These are phyloP conservation scores for Leptinotarsa juncta DNA, from an alignment of 2,888 invertebrate genomes.

Conservation along the genomic window DNA sequence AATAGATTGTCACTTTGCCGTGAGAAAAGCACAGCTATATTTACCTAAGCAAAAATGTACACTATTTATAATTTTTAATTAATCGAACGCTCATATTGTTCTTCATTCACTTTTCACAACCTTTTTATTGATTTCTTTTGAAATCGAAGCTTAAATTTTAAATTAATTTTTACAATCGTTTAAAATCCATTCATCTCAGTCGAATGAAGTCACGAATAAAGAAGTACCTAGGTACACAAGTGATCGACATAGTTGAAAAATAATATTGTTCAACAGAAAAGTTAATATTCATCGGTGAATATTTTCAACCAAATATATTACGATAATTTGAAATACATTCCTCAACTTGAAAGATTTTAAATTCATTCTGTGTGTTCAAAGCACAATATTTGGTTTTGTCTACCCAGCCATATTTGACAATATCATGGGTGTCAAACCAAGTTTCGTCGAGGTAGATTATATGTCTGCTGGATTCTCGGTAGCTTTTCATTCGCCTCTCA, in stretches of 20 bases:
- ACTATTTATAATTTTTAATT: constrained; percentile 48
- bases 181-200: background rate
- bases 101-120: constrained; percentile 60
- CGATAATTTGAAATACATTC: no score
- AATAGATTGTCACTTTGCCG: constrained; percentile 52
- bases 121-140: constrained; percentile 61
- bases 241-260: background rate
- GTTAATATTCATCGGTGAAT: no score
- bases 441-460: no score
- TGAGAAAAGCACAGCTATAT: constrained; percentile 55
- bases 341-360: no score
- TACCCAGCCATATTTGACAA: no score
- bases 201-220: background rate
- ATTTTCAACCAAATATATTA: no score
- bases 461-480: no score
- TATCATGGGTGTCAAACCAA: no score
- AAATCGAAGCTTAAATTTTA: constrained; percentile 50
- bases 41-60: constrained; percentile 56
- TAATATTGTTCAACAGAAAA: no score
- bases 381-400: no score
- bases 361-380: no score
- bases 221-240: background rate
- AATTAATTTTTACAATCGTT: constrained; percentile 27
- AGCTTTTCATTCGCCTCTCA: no score
- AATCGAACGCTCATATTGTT: constrained; percentile 47